Evolutionary conservation across 1,140 invertebrate genomes (phyloP).

Genomic region (Schlechtendalia chinensis): DNA sequence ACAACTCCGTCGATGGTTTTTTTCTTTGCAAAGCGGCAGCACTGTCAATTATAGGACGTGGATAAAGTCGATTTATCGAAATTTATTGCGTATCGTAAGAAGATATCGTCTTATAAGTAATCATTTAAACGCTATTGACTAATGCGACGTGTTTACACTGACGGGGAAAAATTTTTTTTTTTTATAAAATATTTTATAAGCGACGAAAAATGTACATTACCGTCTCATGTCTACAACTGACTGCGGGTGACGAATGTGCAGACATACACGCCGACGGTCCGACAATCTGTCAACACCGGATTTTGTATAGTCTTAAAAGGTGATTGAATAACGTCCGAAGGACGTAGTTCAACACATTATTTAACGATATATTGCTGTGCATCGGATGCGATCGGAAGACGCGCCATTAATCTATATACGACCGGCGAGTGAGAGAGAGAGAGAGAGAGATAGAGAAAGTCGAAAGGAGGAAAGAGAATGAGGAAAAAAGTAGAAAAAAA

Average conservation of each 20-base stretch:
- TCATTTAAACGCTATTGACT: not conserved
- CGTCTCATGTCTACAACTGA: not conserved
- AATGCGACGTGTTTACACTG: not conserved
- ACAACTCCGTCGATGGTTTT: too few relatives aligned
- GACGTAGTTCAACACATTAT: not conserved
- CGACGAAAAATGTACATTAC: not conserved
- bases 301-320: not conserved
- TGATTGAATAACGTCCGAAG: constrained; percentile 30
- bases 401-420: constrained; percentile 12
- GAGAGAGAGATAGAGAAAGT: not conserved
- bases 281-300: not conserved
- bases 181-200: too few relatives aligned
- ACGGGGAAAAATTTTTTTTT: not conserved
- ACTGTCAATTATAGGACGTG: too few relatives aligned
- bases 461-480: too few relatives aligned
- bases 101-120: too few relatives aligned
- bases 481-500: too few relatives aligned
- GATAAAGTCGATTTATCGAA: too few relatives aligned
- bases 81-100: too few relatives aligned
- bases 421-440: not conserved
- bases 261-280: not conserved
- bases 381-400: not conserved
- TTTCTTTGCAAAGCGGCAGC: too few relatives aligned
- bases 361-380: too few relatives aligned
- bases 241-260: not conserved